Percentiles rank a stretch among this genome's conserved stretches.
Evolutionary conservation across 2,113 vertebrate genomes (phyloP).

Genomic region (Todiramphus chloris): DNA sequence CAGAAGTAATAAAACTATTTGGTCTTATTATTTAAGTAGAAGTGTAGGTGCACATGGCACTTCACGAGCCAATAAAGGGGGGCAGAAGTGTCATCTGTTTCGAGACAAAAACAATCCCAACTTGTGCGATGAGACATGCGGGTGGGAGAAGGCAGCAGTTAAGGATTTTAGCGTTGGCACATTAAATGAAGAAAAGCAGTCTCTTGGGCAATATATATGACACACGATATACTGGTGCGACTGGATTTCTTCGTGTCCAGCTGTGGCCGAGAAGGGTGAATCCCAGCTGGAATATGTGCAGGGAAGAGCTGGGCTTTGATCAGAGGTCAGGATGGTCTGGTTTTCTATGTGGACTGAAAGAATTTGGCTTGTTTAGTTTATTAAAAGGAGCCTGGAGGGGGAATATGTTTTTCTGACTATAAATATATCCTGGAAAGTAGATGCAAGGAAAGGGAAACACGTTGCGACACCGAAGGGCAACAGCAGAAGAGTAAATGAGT

Average conservation of each 20-base stretch:
- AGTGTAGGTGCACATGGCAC: slow-evolving; percentile 22
- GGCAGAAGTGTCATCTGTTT: slow-evolving; percentile 50
- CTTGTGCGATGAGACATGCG: slow-evolving; percentile 23
- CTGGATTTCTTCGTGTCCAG: background rate
- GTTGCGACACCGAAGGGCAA: background rate
- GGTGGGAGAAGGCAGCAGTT: slow-evolving; percentile 58
- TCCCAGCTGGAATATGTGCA: background rate
- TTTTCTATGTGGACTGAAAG: background rate
- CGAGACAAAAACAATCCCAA: slow-evolving; percentile 54
- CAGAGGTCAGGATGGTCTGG: background rate
- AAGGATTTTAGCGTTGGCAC: background rate
- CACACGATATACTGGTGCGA: background rate
- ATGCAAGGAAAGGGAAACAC: background rate
- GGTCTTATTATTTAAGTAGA: background rate
- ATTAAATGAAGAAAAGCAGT: background rate
- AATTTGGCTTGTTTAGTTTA: background rate
- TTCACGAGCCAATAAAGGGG: background rate
- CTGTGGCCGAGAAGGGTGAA: background rate
- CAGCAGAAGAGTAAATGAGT: slow-evolving; percentile 17
- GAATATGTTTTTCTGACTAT: slow-evolving; percentile 23
- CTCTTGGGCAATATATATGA: background rate
- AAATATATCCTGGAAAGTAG: slow-evolving; percentile 26
- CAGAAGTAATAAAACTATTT: slow-evolving; percentile 28
- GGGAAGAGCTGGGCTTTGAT: background rate
- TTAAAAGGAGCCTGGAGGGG: background rate